Base-by-base conservation (phyloP, 2,888 invertebrate genomes). In the Lithophane semibrunnea region DNA sequence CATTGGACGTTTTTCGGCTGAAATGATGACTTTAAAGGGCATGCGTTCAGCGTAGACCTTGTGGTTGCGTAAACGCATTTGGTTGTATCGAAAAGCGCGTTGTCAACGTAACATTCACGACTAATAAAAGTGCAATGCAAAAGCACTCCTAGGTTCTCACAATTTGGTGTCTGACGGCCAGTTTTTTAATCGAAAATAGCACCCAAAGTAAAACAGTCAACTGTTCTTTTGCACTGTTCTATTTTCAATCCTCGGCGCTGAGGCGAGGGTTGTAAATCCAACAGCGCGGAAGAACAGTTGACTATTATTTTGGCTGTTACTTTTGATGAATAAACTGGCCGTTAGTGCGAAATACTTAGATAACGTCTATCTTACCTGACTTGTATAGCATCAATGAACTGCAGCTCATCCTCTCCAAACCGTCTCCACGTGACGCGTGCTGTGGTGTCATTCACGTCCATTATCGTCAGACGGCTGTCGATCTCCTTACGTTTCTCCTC, bases 301-400 rank as follows among this genome's bases (percentile, higher is more conserved):
- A 29, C 29, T 29, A 29, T 29, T 29, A 29, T 1, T 29, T 29
- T 29, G 29, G 29, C 29, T 0, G 29, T 29, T 29, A 29, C 29
- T 29, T 29, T 29, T 29, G 29, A 29, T 29, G 29, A 29, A 29
- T 0, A 29, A 29, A 29, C 29, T 29, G 29, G 29, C 29, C 29
- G 29, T 29, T 42, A 7, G 37, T 42, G 12, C n/a, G 8, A 64
- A 64, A 42, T 42, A 8, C n/a, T 42, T 44, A 24, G 47, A 7
- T 5, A 10, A 16, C 12, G 1, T 16, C 9, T 18, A 8, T 58
- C 87, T 68, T 80, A 97, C 97, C 97, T 94, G 86, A 99, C 95
- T 94, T 99, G 99, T 64, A 99, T 98, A 1, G 99, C 99, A 90
- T 99, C 99, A 75, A 99, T 98, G 89, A 98, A 98, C 88, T 98